Evolutionary conservation across 2,113 vertebrate species (phyloP).

Genomic region (Leiothrix lutea): DNA sequence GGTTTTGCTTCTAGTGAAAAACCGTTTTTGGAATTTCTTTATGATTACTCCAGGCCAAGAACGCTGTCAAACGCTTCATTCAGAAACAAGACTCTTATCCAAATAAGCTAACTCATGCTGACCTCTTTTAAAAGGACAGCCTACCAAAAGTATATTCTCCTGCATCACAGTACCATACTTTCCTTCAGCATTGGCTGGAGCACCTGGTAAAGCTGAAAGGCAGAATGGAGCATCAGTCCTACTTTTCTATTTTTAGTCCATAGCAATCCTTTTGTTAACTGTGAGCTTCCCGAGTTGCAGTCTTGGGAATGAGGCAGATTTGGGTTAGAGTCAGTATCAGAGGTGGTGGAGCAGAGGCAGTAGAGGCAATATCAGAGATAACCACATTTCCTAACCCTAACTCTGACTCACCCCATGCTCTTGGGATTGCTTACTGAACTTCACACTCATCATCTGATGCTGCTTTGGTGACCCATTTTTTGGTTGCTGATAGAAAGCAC

Average conservation of each 20-base stretch:
- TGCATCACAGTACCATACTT: not conserved
- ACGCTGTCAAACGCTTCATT: not conserved
- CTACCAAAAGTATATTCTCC: not conserved
- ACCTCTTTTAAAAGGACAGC: not conserved
- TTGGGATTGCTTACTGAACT: not conserved
- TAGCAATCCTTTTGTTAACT: not conserved
- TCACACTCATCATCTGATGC: not conserved
- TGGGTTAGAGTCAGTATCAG: not conserved
- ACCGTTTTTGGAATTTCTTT: not conserved
- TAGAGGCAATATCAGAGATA: not conserved
- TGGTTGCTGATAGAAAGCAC: not conserved
- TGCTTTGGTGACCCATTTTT: not conserved
- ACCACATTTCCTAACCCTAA: not conserved
- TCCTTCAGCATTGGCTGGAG: not conserved
- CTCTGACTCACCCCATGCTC: not conserved
- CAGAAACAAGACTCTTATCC: not conserved
- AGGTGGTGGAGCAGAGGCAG: accelerated
- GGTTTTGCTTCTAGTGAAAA: not conserved
- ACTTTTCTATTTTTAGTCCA: not conserved
- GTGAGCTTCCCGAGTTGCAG: accelerated
- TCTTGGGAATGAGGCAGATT: not conserved
- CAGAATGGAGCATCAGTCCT: not conserved
- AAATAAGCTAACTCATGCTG: not conserved
- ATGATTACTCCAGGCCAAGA: not conserved
- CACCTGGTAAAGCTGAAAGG: not conserved